Conservation (phyloP, 2,888 invertebrate species). For the Spilosoma lubricipeda region DNA sequence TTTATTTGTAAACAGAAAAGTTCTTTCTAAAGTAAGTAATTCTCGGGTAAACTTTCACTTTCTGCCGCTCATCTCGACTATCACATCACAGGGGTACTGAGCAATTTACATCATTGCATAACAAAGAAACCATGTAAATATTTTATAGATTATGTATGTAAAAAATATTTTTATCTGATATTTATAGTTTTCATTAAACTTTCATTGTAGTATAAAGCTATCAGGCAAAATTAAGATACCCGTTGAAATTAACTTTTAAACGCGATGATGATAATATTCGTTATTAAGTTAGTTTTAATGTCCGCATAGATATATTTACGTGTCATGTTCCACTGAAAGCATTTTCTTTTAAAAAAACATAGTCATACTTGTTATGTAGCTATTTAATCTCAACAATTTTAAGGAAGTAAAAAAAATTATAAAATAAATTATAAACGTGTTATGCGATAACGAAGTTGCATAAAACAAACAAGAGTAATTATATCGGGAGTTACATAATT, state of each 20-base stretch:
- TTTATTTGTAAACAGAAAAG: slow-evolving; percentile 25
- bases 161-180: not conserved
- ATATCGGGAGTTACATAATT: slow-evolving; percentile 74
- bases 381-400: slow-evolving; percentile 12
- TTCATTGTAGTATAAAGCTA: not conserved
- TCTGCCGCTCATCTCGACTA: slow-evolving; percentile 37
- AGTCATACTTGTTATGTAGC: slow-evolving; percentile 26
- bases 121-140: slow-evolving; percentile 29
- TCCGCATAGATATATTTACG: too few species aligned
- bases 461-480: slow-evolving; percentile 66
- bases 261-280: not conserved
- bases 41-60: slow-evolving; percentile 56
- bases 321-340: slow-evolving; percentile 16
- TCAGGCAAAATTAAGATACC: not conserved
- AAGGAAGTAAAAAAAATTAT: slow-evolving; percentile 28
- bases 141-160: slow-evolving; percentile 13
- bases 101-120: slow-evolving; percentile 47
- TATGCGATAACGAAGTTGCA: slow-evolving; percentile 63
- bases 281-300: not conserved
- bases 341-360: slow-evolving; percentile 23
- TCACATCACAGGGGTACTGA: slow-evolving; percentile 42
- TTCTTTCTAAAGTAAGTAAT: slow-evolving; percentile 38
- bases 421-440: slow-evolving; percentile 38
- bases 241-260: not conserved
- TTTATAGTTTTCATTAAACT: not conserved